phyloP scores from a whole-genome alignment of 2,113 vertebrate species.

The Poeciliopsis turrubarensis region DNA sequence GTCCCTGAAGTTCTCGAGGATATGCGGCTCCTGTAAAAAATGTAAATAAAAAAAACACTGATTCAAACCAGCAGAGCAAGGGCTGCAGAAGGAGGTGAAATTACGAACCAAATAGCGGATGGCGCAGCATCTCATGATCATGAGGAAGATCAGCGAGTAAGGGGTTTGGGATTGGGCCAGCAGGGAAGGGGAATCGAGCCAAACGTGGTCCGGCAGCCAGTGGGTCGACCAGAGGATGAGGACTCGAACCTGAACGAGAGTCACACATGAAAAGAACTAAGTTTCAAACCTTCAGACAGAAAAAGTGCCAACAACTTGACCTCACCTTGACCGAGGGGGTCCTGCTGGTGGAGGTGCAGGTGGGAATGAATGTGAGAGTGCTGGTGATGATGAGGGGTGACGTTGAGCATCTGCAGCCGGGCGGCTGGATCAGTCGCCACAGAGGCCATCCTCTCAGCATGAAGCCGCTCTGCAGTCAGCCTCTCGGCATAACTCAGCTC shows the following conservation, averaged over 20 bases:
- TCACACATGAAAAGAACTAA: neutral
- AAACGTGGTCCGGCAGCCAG: constrained; percentile 91
- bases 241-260: constrained; percentile 84
- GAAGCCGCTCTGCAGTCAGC: constrained; percentile 94
- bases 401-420: constrained; percentile 98
- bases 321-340: constrained; percentile 94
- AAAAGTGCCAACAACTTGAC: neutral
- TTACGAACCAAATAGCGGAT: constrained; percentile 93
- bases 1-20: constrained; percentile 90
- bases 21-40: constrained; percentile 84
- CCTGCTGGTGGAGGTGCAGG: constrained; percentile 98
- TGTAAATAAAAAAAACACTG: neutral
- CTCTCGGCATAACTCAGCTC: constrained; percentile 96
- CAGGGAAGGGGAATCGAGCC: constrained; percentile 94
- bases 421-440: constrained; percentile 90
- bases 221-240: constrained; percentile 93
- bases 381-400: constrained; percentile 98
- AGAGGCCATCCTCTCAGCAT: constrained; percentile 95
- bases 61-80: neutral
- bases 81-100: neutral
- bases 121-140: constrained; percentile 97
- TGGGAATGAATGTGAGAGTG: constrained; percentile 99
- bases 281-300: neutral
- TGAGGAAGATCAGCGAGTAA: constrained; percentile 92
- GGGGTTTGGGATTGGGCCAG: constrained; percentile 91